phyloP scores from a whole-genome alignment of 2,113 vertebrate genomes.

The Pomatostomus ruficeps region DNA sequence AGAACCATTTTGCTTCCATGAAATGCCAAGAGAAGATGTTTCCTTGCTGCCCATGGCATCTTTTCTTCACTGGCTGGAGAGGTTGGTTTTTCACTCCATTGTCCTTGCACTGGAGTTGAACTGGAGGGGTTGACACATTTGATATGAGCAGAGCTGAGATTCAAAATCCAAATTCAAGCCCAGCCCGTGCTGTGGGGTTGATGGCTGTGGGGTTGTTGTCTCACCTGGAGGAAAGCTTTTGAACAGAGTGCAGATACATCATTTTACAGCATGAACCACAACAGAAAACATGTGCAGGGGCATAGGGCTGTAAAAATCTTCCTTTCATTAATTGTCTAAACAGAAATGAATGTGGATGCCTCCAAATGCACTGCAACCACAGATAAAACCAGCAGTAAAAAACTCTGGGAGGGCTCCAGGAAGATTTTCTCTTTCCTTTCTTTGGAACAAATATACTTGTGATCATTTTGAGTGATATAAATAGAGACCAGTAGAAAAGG shows the following conservation, averaged over 20 bases:
- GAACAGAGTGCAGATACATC: background rate
- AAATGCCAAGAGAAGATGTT: background rate
- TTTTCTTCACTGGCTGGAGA: background rate
- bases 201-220: background rate
- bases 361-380: background rate
- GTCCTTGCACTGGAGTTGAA: background rate
- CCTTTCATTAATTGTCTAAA: background rate
- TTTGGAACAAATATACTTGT: background rate
- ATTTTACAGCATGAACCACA: background rate
- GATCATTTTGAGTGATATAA: background rate
- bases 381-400: background rate
- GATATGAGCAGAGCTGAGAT: background rate
- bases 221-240: background rate
- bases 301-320: background rate
- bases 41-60: background rate
- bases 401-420: background rate
- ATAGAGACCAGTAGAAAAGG: background rate
- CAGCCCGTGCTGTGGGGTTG: rapidly evolving
- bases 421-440: background rate
- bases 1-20: background rate
- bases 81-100: background rate
- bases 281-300: background rate
- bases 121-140: background rate
- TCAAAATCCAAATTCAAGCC: background rate
- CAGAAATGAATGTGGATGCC: background rate